Evolutionary conservation across 2,888 invertebrate genomes (phyloP).

Genomic region (Gryllus longicercus): DNA sequence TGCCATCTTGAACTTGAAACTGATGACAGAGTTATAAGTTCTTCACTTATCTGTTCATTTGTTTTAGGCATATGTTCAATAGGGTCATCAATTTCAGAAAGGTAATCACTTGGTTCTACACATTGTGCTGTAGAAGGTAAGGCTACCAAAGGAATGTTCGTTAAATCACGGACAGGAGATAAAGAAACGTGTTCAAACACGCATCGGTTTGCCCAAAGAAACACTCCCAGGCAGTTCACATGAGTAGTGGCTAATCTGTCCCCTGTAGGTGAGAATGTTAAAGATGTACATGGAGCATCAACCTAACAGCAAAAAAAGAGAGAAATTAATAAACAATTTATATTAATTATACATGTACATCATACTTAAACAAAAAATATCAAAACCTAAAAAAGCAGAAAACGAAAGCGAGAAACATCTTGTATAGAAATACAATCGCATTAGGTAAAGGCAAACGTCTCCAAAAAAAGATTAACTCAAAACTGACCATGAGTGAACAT

Average conservation of each 20-base stretch:
- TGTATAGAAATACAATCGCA: too few relatives aligned
- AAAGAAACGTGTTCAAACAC: slow-evolving; percentile 78
- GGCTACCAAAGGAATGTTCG: slow-evolving; percentile 44
- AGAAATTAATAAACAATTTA: neutral
- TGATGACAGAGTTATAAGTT: slow-evolving; percentile 80
- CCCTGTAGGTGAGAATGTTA: slow-evolving; percentile 87
- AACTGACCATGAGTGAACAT: too few relatives aligned
- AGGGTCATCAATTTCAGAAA: slow-evolving; percentile 38
- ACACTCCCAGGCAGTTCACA: slow-evolving; percentile 82
- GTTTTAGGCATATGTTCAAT: slow-evolving; percentile 55
- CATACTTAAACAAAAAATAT: too few relatives aligned
- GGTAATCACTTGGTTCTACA: slow-evolving; percentile 41
- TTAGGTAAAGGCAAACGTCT: too few relatives aligned
- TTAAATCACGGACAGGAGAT: slow-evolving; percentile 56
- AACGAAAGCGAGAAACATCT: too few relatives aligned
- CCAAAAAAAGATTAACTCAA: too few relatives aligned
- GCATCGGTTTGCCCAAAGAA: slow-evolving; percentile 89
- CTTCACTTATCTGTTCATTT: slow-evolving; percentile 68
- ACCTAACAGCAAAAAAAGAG: slow-evolving; percentile 50
- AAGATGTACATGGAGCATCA: slow-evolving; percentile 75
- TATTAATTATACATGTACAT: neutral
- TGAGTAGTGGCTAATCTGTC: slow-evolving; percentile 88
- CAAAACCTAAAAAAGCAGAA: too few relatives aligned
- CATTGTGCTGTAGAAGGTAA: slow-evolving; percentile 39
- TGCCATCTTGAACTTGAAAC: slow-evolving; percentile 87